A percentile compares a stretch with the other conserved stretches of the same genome.
Evolutionary conservation across 2,113 vertebrate genomes (phyloP).

Genomic region (Phrynosoma blainvillii): DNA sequence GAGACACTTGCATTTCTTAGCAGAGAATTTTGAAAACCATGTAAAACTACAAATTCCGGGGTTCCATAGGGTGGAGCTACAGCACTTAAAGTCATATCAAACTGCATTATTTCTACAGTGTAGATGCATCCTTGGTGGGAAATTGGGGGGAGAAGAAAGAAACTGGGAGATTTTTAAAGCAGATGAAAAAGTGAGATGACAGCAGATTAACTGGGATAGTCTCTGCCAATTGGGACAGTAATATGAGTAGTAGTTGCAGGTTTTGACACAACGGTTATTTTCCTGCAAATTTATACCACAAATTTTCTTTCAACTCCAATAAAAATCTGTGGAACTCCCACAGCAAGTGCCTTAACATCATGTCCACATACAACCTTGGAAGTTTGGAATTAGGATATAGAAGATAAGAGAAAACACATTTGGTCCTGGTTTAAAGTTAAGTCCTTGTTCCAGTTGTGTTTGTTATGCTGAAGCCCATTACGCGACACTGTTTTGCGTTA

Average conservation of each 20-base stretch:
- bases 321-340: neutral
- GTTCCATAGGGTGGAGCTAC: too few species aligned
- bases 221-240: too few species aligned
- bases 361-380: slow-evolving; percentile 10
- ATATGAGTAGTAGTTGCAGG: neutral
- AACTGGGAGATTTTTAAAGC: too few species aligned
- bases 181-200: too few species aligned
- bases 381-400: slow-evolving; percentile 32
- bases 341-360: neutral
- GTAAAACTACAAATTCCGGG: too few species aligned
- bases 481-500: slow-evolving; percentile 37
- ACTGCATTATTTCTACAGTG: too few species aligned
- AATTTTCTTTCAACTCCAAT: neutral
- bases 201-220: too few species aligned
- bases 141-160: too few species aligned
- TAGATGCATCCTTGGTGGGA: too few species aligned
- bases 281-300: neutral
- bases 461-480: slow-evolving; percentile 31
- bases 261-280: neutral
- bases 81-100: too few species aligned
- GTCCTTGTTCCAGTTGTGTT: slow-evolving; percentile 42
- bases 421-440: slow-evolving; percentile 45
- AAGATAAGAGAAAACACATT: slow-evolving; percentile 36
- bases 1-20: too few species aligned
- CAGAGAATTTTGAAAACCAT: too few species aligned